Base-by-base conservation (phyloP, 2,888 invertebrate species). In the Hoplodrina ambigua region DNA sequence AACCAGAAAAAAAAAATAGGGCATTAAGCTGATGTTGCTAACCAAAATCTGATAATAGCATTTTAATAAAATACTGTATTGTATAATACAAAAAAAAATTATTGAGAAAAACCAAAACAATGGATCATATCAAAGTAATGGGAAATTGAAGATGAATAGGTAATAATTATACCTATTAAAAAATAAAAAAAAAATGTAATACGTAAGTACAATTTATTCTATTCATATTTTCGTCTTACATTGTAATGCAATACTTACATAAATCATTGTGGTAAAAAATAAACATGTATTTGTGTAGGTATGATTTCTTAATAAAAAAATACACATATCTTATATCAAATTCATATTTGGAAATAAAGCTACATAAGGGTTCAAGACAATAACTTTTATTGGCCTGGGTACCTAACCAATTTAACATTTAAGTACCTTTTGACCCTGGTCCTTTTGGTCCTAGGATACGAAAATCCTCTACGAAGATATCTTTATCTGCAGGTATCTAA, bases 41-140 rank as follows among this genome's bases (percentile, higher is more conserved):
- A 17, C 46, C 46, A 6, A 17, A 46, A 46, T 1, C 30, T 46
- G 30, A 15, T 30, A 7, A 41, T 2, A 20, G 41, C 17, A 37
- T 19, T 4, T 10, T 17, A 20, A n/a, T 13, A 44, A 50, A 41
- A 52, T 25, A 19, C 0, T 41, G 15, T 1, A 41, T 19, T 52
- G 0, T 19, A 7, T 15, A 17, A 41, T 8, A 41, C 13, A 25
- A 41, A 17, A 17, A 4, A 46, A 2, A 5, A 5, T 17, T 15
- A 5, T 46, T 15, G 17, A 5, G 17, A 46, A 46, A 46, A 17
- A 15, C 4, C 46, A 46, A 65, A 41, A 66, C 61, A 66, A 60
- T 60, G 50, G 50, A 37, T 4, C 0, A 25, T 17, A 17, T 30
- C 13, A 61, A 37, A 19, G 7, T 65, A 37, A 37, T 60, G 50